A percentile compares a stretch with the other conserved stretches of the same genome.
Conservation (phyloP, 1,140 invertebrate genomes). For the Drosophila trapezifrons region DNA sequence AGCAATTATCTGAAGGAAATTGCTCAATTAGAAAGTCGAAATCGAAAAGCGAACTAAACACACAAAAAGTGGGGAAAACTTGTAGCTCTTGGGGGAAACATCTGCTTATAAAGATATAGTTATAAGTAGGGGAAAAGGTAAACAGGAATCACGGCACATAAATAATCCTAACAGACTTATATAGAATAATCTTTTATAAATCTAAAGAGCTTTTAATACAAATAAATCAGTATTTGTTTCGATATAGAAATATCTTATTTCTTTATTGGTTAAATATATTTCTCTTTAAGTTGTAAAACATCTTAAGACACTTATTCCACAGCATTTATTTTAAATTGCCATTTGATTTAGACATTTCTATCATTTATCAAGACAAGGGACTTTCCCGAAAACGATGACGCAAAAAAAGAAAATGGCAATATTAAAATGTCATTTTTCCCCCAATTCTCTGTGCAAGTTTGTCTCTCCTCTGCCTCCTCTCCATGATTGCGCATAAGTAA, state of each 20-base stretch:
- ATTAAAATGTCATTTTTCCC: constrained; percentile 8
- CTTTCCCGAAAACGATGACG: not conserved
- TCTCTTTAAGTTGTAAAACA: not conserved
- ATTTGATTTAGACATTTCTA: not conserved
- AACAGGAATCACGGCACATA: no score
- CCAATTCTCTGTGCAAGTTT: constrained; percentile 1
- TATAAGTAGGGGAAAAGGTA: not conserved
- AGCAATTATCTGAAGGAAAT: constrained; percentile 76
- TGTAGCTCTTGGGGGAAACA: not conserved
- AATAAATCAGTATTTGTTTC: no score
- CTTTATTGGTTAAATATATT: no score
- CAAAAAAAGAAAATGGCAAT: constrained; percentile 9
- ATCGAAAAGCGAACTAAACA: constrained; percentile 62
- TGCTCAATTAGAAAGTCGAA: constrained; percentile 67
- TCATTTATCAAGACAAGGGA: not conserved
- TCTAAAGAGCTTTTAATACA: no score
- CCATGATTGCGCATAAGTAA: constrained; percentile 38
- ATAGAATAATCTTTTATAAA: no score
- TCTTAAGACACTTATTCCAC: no score
- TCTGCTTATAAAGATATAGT: not conserved
- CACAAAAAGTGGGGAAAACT: not conserved
- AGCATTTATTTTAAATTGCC: no score
- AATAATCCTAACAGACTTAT: not conserved
- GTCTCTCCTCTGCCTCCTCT: not conserved
- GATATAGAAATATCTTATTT: no score